Conservation (phyloP, 2,888 invertebrate genomes). For the Liopterus haemorrhoidalis region DNA sequence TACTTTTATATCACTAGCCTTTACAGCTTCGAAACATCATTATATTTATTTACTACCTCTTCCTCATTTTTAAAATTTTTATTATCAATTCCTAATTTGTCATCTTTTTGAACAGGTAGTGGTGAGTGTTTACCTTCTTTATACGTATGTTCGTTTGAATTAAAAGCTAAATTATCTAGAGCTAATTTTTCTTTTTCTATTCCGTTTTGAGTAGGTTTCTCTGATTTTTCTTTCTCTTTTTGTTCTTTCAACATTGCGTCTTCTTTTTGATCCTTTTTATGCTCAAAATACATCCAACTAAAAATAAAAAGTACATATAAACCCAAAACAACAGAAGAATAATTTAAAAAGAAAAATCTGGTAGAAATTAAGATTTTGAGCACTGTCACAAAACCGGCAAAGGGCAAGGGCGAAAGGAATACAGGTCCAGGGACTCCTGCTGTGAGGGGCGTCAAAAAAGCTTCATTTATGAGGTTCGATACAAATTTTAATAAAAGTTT, state of each 20-base stretch:
- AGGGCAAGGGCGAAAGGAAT: no score
- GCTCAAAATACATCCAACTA: constrained; percentile 66
- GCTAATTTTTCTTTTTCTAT: constrained; percentile 42
- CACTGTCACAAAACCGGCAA: no score
- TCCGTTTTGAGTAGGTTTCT: constrained; percentile 49
- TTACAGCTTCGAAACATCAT: no score
- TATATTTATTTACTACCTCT: no score
- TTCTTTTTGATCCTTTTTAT: constrained; percentile 51
- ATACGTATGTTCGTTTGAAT: constrained; percentile 30
- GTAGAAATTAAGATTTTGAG: no score
- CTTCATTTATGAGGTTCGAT: no score
- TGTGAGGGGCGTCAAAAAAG: no score
- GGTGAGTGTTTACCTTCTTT: constrained; percentile 31
- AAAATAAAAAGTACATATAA: constrained; percentile 33
- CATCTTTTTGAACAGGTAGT: no score
- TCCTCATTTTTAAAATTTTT: constrained; percentile 36
- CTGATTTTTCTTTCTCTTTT: constrained; percentile 38
- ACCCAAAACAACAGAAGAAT: no score
- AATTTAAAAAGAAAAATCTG: constrained; percentile 1
- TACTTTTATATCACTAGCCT: no score
- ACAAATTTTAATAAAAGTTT: no score
- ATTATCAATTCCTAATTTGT: constrained; percentile 46
- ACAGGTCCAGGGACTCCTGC: no score
- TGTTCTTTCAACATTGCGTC: constrained; percentile 38
- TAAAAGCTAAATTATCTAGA: constrained; percentile 30